These are phyloP conservation scores for Bathynomus jamesi DNA, from an alignment of 1,140 invertebrate species.

Conservation along the genomic window DNA sequence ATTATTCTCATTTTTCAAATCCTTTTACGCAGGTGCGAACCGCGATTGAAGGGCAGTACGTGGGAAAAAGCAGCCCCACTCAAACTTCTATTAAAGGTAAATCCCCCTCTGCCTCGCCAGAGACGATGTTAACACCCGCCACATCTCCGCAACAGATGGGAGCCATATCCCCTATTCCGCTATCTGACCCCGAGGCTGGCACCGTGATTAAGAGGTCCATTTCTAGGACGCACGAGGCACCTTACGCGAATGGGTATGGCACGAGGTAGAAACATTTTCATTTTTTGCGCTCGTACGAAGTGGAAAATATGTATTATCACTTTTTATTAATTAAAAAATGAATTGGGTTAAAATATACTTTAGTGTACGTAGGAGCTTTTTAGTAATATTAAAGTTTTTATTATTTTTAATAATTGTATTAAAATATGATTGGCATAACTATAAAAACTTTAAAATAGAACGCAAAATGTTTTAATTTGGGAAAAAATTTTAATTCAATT, in stretches of 20 bases:
- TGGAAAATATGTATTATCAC: too few species aligned
- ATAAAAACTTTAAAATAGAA: too few species aligned
- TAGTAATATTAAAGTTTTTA: too few species aligned
- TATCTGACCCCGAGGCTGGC: slow-evolving; percentile 23
- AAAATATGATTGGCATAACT: too few species aligned
- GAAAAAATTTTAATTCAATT: too few species aligned
- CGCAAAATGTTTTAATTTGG: too few species aligned
- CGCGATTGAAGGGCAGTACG: slow-evolving; percentile 30
- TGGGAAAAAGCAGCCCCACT: slow-evolving; percentile 17
- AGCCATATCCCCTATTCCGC: slow-evolving; percentile 2
- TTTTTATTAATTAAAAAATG: too few species aligned
- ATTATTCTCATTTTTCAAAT: background rate
- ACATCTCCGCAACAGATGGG: slow-evolving; percentile 22
- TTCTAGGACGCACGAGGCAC: background rate
- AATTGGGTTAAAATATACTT: too few species aligned
- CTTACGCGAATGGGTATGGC: background rate
- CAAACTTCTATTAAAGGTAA: slow-evolving; percentile 20
- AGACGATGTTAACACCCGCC: background rate
- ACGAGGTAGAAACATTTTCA: background rate
- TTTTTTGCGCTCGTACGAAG: too few species aligned
- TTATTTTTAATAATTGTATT: too few species aligned
- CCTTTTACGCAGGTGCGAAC: slow-evolving; percentile 17
- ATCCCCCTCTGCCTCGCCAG: slow-evolving; percentile 12
- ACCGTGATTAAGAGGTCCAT: slow-evolving; percentile 11
- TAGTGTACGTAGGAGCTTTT: too few species aligned